Evolutionary conservation across 2,888 invertebrate genomes (phyloP), one percentile per base, ranked within the genome.

Genomic region (Cheilosia vulpina): DNA sequence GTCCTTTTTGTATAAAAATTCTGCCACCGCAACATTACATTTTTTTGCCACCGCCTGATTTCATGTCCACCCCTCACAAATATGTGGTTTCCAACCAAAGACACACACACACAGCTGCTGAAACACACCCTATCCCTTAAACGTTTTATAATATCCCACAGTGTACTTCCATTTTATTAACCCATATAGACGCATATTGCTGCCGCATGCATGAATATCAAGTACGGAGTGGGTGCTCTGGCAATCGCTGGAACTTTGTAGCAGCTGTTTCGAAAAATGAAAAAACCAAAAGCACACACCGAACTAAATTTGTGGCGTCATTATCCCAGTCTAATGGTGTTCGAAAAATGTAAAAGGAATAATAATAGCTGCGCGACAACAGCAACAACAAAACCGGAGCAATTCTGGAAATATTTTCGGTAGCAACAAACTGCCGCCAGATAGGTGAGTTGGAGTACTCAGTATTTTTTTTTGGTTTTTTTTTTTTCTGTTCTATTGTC

Each of bases 121-220:
- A 21, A 2, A 19, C 15, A 19, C 15, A 62, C 21, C 21, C 38
- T n/a, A 47, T n/a, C 11, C 78, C 78, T 73, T 83, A 83, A 83
- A 78, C 83, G 73, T 60, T 83, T 83, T 83, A 78, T 83, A 83
- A 83, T 78, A 73, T 73, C 73, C 73, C 50, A 13, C 38, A 47
- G 69, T 69, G 68, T 83, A 57, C 72, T 83, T 73, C 62, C 73
- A 63, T 83, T 78, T 83, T 83, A 83, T 83, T 78, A 83, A 78
- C 78, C 73, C 63, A 73, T 62, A 77, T 71, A 66, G 47, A 41
- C 71, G 57, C 81, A 82, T 82, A 73, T 78, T 83, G 83, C 83
- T 83, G 73, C 63, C 62, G 63, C 68, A 73, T 83, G 78, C 73
- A 83, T 83, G 83, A 83, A 83, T 83, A 83, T 73, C 50, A 83